Conservation (phyloP, 2,888 invertebrate genomes). For the Volucella zonaria region DNA sequence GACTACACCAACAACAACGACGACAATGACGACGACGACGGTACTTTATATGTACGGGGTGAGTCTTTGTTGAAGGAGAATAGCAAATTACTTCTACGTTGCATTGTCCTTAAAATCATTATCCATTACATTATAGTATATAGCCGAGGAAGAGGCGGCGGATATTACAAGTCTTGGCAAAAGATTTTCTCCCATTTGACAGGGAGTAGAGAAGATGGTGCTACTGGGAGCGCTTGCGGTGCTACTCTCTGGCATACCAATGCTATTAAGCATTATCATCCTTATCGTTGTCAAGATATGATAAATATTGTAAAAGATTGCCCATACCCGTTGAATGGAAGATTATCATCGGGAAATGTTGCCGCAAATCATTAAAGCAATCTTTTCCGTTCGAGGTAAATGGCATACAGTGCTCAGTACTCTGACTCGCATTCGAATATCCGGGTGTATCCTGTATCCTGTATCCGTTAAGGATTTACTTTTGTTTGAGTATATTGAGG, state of each 20-base stretch:
- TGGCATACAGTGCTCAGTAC: no score
- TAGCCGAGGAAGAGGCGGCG: conserved; percentile 22
- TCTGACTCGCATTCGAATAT: no score
- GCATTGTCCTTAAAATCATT: conserved; percentile 71
- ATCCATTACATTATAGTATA: conserved; percentile 64
- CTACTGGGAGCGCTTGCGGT: conserved; percentile 44
- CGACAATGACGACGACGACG: not conserved
- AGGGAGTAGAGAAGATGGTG: not conserved
- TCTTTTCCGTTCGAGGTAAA: conserved; percentile 3
- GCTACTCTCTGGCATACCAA: conserved; percentile 3
- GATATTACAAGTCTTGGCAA: conserved; percentile 58
- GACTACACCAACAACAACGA: conserved; percentile 13
- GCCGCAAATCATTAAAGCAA: conserved; percentile 57
- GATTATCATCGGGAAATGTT: conserved; percentile 66
- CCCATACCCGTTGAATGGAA: conserved; percentile 51
- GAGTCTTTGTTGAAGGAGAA: conserved; percentile 60
- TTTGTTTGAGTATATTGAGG: no score
- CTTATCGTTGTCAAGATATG: conserved; percentile 43
- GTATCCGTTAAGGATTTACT: no score
- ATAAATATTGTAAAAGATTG: conserved; percentile 60
- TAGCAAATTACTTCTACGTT: conserved; percentile 61
- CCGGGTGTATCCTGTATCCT: no score
- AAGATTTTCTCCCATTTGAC: conserved; percentile 58
- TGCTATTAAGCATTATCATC: conserved; percentile 53
- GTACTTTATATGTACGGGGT: conserved; percentile 3